Base-by-base conservation (phyloP, 2,113 vertebrate species). In the Hippocampus barbouri region DNA sequence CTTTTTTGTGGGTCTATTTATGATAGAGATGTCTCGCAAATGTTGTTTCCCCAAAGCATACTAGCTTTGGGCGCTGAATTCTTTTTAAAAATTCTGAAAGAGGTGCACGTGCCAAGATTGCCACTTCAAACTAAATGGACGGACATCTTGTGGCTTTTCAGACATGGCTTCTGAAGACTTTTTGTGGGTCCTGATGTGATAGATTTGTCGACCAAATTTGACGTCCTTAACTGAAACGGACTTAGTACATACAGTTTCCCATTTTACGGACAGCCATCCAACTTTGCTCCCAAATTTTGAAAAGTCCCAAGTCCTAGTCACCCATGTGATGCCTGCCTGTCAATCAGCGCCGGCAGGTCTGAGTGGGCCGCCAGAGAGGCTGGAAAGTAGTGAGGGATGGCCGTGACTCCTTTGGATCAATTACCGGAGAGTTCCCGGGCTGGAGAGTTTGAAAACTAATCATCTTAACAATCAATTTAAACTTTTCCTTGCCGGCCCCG, bases 291-390 rank as follows among this genome's bases (percentile, higher is more conserved):
- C 25, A 30, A 34, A 61, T 30, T 18, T 61, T 14, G 70, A 83
- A 34, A 79, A 87, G 4, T 61, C 27, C 85, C 88, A 89, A 85
- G 84, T 49, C 80, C 72, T 91, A 92, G 93, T 93, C 85, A 93
- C 84, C 81, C 88, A 88, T 87, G 80, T 83, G 86, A 89, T 86
- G 76, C 72, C 79, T 79, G 83, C 74, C 78, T 91, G 91, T 92
- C 90, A 91, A 84, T 90, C 87, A 86, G 27, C 79, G 66, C 72
- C 86, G 88, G 59, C 59, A 34, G 59, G 59, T 61, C 59, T 34
- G 59, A 34, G 59, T 7, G 59, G 78, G 87, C 66, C 27, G 59
- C 59, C 59, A 61, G 59, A 49, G 54, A 70, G 76, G 71, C 20
- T 21, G 63, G 40, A 65, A 43, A 65, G 63, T 43, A 23, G 72